Conservation (phyloP, 1,140 invertebrate genomes). For the Procambarus virginalis region DNA sequence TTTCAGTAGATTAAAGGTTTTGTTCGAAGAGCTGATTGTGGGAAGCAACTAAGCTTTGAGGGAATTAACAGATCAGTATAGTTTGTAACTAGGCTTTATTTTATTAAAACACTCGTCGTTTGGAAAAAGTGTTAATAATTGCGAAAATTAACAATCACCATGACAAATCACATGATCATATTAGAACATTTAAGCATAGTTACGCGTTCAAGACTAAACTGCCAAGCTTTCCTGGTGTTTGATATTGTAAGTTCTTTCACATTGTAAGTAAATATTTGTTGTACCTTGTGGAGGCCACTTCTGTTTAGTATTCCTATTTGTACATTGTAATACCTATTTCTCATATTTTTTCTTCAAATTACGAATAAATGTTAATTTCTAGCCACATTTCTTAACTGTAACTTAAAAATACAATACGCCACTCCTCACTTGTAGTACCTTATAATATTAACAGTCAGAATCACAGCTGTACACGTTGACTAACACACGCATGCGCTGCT, state of each 20-base stretch:
- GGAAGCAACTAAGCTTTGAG: too few relatives aligned
- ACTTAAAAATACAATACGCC: background rate
- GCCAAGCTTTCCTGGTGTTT: too few relatives aligned
- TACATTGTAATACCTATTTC: background rate
- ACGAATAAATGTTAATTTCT: background rate
- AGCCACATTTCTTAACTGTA: background rate
- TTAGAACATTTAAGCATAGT: too few relatives aligned
- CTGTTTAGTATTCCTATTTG: background rate
- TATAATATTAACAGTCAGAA: background rate
- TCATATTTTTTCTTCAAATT: background rate
- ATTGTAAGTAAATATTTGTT: background rate
- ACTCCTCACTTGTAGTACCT: too few relatives aligned
- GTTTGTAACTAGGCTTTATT: too few relatives aligned
- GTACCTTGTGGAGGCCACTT: background rate
- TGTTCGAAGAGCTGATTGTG: too few relatives aligned
- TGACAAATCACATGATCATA: too few relatives aligned
- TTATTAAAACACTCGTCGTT: too few relatives aligned
- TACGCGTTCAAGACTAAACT: background rate
- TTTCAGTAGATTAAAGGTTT: too few relatives aligned
- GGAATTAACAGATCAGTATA: too few relatives aligned
- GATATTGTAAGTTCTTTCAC: background rate
- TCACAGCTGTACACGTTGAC: background rate
- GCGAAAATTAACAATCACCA: too few relatives aligned
- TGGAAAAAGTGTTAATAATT: too few relatives aligned
- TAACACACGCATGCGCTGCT: background rate